phyloP scores from a whole-genome alignment of 35 echinoderm and acorn worm species.

The Ophiothrix spiculata region DNA sequence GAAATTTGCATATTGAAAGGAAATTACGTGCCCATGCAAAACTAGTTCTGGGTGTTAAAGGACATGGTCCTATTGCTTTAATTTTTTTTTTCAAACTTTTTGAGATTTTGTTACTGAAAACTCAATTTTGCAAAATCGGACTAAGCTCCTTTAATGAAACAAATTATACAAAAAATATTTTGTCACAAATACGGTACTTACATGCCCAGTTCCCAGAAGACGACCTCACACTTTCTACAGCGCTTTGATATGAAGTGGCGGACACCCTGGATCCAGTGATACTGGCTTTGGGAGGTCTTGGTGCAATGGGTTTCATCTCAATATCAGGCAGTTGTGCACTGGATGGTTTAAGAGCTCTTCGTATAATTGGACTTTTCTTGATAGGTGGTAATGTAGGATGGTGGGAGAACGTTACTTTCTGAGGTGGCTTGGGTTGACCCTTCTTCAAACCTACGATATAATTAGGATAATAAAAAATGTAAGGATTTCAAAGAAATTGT shows the following conservation, averaged over 20 bases:
- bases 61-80: too few relatives aligned
- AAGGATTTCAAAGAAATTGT: too few relatives aligned
- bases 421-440: not conserved
- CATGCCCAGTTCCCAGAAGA: not conserved
- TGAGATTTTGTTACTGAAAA: too few relatives aligned
- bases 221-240: not conserved
- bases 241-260: not conserved
- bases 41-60: too few relatives aligned
- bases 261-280: not conserved
- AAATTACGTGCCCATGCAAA: too few relatives aligned
- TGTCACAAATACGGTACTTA: too few relatives aligned
- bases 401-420: not conserved
- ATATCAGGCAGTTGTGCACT: not conserved
- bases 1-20: too few relatives aligned
- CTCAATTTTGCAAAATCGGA: too few relatives aligned
- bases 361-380: not conserved
- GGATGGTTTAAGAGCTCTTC: not conserved
- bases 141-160: too few relatives aligned
- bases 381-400: not conserved
- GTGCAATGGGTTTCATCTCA: not conserved
- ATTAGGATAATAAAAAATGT: too few relatives aligned
- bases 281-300: not conserved
- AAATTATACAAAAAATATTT: too few relatives aligned
- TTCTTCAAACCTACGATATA: not conserved
- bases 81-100: too few relatives aligned